Evolutionary conservation across 23 tunicate genomes (phyloP).

Genomic region (Trididemnum clinides): DNA sequence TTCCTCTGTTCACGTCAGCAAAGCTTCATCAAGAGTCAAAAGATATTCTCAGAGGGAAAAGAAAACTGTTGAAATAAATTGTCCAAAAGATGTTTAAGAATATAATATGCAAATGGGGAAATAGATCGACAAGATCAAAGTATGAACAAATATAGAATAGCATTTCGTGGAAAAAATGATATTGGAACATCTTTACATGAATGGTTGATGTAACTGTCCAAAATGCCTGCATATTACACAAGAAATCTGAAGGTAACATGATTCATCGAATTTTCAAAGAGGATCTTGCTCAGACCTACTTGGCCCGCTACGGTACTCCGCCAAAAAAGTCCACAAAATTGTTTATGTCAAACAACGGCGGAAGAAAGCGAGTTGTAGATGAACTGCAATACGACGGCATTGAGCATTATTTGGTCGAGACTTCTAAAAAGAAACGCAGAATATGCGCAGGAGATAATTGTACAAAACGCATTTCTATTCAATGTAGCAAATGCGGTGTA

Average conservation of each 20-base stretch:
- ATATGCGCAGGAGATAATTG: conserved; percentile 12
- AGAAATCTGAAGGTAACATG: conserved; percentile 7
- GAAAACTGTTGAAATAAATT: conserved; percentile 16
- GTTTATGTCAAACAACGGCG: neutral
- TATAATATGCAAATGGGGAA: conserved; percentile 7
- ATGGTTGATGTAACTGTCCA: neutral
- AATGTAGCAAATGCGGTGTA: neutral
- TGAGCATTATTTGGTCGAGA: conserved; percentile 1
- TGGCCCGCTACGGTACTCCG: conserved; percentile 21
- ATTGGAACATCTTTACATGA: neutral
- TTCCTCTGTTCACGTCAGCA: conserved; percentile 1
- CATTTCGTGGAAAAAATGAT: conserved; percentile 10
- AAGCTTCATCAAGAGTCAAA: conserved; percentile 1
- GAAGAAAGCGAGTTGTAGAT: conserved; percentile 8
- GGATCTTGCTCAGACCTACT: conserved; percentile 6
- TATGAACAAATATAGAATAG: neutral
- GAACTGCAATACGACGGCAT: conserved; percentile 10
- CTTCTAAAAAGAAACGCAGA: neutral
- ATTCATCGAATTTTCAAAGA: neutral
- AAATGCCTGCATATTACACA: conserved; percentile 2
- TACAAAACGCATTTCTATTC: neutral
- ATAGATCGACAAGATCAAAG: conserved; percentile 10
- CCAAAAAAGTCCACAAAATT: neutral
- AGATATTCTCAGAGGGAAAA: neutral
- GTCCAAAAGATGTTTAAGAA: neutral